Base-by-base conservation (phyloP, 2,888 invertebrate species). In the Gymnoscelis rufifasciata region DNA sequence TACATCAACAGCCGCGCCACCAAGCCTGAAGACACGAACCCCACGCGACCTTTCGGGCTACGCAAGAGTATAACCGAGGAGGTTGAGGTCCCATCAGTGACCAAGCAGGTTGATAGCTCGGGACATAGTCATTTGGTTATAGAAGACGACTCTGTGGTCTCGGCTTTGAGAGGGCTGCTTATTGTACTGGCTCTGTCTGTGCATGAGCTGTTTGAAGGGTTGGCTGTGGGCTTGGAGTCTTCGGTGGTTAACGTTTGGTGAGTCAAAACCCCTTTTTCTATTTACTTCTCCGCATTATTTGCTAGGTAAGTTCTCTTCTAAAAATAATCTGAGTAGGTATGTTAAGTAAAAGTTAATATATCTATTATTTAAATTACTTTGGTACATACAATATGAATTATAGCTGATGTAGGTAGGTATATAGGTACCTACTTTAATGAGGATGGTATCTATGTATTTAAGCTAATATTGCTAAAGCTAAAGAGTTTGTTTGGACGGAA, bases 171-270 rank as follows among this genome's bases (percentile, higher is more conserved):
- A 59, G 95, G 94, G 0, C 80, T 96, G 19, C 82, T 96, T 24
- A 93, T 96, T 28, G 94, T 96, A 0, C 74, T 95, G 43, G 96
- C 96, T 0, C 73, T 88, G 40, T 88, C 87, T 0, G 90, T 96
- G 29, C 96, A 96, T 64, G 95, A 96, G 68, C 83, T 95, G 7
- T 95, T 96, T 67, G 96, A 96, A 83, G 96, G 95, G 0, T 83
- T 95, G 30, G 94, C 95, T 7, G 93, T 96, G 1, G 95, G 95
- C 0, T 71, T 95, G 52, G 94, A 95, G 68, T 78, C 90, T 5
- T 91, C 92, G 0, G 83, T 82, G n/a, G 74, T 62, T 26, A 86
- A 79, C 52, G 84, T 88, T 14, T 88, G 88, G 88, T 86, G 62
- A 57, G 83, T 73, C n/a, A n/a, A n/a, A n/a, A n/a, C n/a, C n/a